A percentile compares a stretch with the other conserved stretches of the same genome.
phyloP scores from a whole-genome alignment of 2,797 vertebrate species.

The Hippoglossus hippoglossus region DNA sequence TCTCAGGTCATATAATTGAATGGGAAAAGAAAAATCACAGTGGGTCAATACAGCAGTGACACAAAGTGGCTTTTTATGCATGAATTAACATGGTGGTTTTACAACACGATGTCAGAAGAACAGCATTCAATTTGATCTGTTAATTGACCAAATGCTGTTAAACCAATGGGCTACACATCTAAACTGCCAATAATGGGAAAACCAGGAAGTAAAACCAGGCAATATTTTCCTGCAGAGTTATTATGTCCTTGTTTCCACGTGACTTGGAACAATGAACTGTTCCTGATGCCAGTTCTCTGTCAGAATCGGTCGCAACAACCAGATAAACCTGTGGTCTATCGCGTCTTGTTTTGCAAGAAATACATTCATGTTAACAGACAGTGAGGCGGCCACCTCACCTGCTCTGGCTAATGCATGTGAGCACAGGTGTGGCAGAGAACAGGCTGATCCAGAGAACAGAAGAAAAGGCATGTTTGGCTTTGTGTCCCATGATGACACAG shows the following conservation, averaged over 20 bases:
- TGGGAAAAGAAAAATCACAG: background rate
- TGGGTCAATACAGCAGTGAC: background rate
- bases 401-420: background rate
- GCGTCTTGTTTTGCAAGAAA: constrained; percentile 14
- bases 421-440: constrained; percentile 1
- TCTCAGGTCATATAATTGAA: too few relatives aligned
- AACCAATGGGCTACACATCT: too few relatives aligned
- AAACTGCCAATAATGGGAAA: too few relatives aligned
- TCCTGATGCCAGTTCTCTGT: background rate
- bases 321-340: constrained; percentile 10
- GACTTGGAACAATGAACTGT: background rate
- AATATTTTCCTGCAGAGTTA: background rate
- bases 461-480: too few relatives aligned
- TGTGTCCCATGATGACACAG: too few relatives aligned
- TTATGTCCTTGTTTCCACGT: background rate
- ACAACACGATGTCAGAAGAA: background rate
- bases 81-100: too few relatives aligned
- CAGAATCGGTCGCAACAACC: background rate
- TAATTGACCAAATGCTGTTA: background rate
- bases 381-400: background rate
- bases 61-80: background rate
- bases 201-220: background rate
- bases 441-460: background rate
- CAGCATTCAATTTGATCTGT: background rate
- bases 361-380: constrained; percentile 11